Base-by-base conservation (phyloP, 2,113 vertebrate species). In the Dolichotis patagonum region DNA sequence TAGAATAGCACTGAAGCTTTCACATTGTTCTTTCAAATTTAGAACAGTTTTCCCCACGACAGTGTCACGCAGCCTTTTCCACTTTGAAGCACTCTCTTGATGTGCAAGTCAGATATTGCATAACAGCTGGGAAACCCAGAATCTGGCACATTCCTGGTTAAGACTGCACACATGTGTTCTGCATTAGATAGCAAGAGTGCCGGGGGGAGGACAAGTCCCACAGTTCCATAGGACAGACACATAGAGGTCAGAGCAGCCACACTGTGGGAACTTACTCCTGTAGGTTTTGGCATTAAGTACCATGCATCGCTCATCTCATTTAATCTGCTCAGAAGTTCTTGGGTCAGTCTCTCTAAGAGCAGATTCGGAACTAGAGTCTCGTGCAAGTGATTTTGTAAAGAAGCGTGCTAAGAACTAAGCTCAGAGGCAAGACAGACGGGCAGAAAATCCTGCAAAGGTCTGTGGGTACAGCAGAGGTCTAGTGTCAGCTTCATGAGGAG, bases 31-130 rank as follows among this genome's bases (percentile, higher is more conserved):
- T 46, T 16, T 56, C 75, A 82, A 73, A 49, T n/a, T 65, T 46
- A 71, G 58, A 54, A 54, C 17, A 6, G 3, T 73, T 2, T 65
- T 35, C 83, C 4, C 32, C 16, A 0, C 7, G 32, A 41, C 32
- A 16, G 8, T n/a, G 35, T 82, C 41, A 28, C 71, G 19, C 10
- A 22, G 46, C 28, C 12, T 10, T 92, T 87, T 82, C 78, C 49
- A 58, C 49, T 63, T 7, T 6, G 75, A 83, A 96, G 77, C 32
- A 63, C 16, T 75, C 49, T 89, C 67, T 87, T 52, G 43, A 78
- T 35, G 28, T 56, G 22, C 56, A 71, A 49, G 62, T 62, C 54
- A 41, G 60, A 80, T 28, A 58, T 38, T 35, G 35, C 1, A 2
- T 28, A 26, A 67, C 7, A 28, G 49, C 28, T 16, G 58, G 56